Percentiles rank a stretch among this genome's conserved stretches.
phyloP scores from a whole-genome alignment of 2,113 vertebrate genomes.

The Formicarius rufipectus region DNA sequence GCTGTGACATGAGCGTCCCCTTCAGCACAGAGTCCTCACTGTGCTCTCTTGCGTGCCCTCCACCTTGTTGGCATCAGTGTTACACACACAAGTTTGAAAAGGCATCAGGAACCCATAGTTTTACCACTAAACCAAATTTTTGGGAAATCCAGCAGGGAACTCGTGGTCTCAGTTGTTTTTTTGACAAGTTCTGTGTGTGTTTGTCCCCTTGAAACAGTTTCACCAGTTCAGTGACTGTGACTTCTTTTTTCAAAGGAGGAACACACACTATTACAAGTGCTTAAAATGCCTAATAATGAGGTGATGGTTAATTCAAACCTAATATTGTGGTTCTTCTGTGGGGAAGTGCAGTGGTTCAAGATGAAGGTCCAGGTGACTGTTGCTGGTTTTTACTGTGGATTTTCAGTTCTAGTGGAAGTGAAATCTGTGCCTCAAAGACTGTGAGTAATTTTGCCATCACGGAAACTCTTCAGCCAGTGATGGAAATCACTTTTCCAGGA shows the following conservation, averaged over 20 bases:
- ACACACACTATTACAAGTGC: background rate
- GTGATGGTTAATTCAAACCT: background rate
- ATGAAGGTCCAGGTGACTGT: background rate
- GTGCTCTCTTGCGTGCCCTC: background rate
- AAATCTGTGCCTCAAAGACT: background rate
- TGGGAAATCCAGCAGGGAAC: background rate
- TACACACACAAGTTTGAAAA: accelerated
- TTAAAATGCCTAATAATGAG: background rate
- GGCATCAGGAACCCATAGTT: accelerated
- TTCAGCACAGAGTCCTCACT: accelerated
- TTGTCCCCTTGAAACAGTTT: background rate
- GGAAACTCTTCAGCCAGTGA: background rate
- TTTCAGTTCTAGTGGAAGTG: background rate
- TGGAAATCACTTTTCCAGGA: background rate
- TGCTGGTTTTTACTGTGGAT: background rate
- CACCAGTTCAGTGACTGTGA: background rate
- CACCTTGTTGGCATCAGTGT: background rate
- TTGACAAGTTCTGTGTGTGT: accelerated
- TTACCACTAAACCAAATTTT: background rate
- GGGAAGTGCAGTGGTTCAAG: background rate
- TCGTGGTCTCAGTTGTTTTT: background rate
- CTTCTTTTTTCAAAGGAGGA: background rate
- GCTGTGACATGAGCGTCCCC: accelerated
- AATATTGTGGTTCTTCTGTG: background rate
- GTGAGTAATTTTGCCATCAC: accelerated